Evolutionary conservation across 2,797 vertebrate species (phyloP).

Genomic region (Microtus californicus): DNA sequence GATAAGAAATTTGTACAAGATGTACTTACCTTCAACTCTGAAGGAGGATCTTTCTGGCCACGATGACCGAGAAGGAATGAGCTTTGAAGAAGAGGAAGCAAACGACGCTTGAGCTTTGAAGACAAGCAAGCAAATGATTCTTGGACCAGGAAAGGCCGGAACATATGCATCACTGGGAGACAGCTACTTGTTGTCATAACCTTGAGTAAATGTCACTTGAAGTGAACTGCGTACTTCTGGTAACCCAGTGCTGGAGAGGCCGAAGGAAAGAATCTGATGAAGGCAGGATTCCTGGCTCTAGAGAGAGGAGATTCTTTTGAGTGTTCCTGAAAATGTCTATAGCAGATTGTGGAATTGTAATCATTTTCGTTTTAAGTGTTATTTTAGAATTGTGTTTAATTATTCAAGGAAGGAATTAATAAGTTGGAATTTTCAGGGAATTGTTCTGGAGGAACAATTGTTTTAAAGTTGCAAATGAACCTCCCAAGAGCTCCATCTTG

Average conservation of each 20-base stretch:
- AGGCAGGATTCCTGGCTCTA: conserved; percentile 4
- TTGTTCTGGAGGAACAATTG: conserved; percentile 31
- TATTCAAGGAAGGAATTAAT: conserved; percentile 39
- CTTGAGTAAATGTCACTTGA: conserved; percentile 83
- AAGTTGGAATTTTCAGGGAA: conserved; percentile 39
- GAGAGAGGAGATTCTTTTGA: conserved; percentile 1
- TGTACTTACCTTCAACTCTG: conserved; percentile 85
- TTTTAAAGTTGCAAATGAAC: conserved; percentile 45
- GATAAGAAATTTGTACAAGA: conserved; percentile 73
- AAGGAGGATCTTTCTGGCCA: conserved; percentile 65
- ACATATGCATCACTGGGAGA: conserved; percentile 85
- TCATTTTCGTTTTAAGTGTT: conserved; percentile 4
- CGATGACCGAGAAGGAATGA: conserved; percentile 64
- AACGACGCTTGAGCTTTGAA: conserved; percentile 79
- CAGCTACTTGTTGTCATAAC: conserved; percentile 82
- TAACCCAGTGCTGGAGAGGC: conserved; percentile 30
- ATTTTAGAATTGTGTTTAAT: conserved; percentile 18
- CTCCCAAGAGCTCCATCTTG: conserved; percentile 49
- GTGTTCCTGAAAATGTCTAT: background rate
- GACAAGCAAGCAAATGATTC: conserved; percentile 72
- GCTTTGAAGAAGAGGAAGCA: conserved; percentile 79
- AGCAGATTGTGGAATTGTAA: background rate
- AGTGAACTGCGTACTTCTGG: conserved; percentile 72
- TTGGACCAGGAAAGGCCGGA: conserved; percentile 82
- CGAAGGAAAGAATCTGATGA: background rate